phyloP scores from a whole-genome alignment of 1,140 invertebrate species.

The Drosophila navojoa region DNA sequence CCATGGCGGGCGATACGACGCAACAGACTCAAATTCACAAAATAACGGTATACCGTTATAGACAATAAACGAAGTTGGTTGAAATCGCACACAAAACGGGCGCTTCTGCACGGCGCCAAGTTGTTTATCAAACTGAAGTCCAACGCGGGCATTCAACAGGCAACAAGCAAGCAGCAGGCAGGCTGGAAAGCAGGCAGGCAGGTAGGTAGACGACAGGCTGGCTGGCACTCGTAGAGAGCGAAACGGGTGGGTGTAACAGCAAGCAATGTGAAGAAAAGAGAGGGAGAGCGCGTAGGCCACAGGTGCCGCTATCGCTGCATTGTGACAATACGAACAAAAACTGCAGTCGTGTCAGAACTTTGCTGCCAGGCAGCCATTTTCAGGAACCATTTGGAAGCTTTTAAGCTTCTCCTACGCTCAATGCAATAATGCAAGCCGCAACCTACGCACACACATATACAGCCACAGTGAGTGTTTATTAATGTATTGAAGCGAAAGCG shows the following conservation, averaged over 20 bases:
- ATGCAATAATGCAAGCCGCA: slow-evolving; percentile 20
- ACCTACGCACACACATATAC: not conserved
- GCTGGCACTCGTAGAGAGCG: not conserved
- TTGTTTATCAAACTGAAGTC: slow-evolving; percentile 75
- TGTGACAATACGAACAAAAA: not conserved
- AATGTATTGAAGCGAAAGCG: slow-evolving; percentile 12
- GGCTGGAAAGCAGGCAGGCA: not conserved
- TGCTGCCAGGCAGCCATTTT: slow-evolving; percentile 34
- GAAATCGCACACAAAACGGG: slow-evolving; percentile 28
- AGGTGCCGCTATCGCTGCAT: slow-evolving; percentile 25
- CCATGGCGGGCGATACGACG: slow-evolving; percentile 47
- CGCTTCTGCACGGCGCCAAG: slow-evolving; percentile 74
- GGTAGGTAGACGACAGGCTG: not conserved
- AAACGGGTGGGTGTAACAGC: not conserved
- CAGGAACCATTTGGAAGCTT: slow-evolving; percentile 39
- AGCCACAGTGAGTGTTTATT: slow-evolving; percentile 9
- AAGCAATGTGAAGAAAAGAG: not conserved
- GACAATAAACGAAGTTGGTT: slow-evolving; percentile 7
- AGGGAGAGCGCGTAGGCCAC: slow-evolving; percentile 5
- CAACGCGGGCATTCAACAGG: slow-evolving; percentile 67
- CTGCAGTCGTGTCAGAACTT: slow-evolving; percentile 17
- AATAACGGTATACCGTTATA: slow-evolving; percentile 5
- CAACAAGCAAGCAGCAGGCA: slow-evolving; percentile 29
- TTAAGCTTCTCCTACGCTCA: slow-evolving; percentile 14
- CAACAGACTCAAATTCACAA: slow-evolving; percentile 15